Base-by-base conservation (phyloP, 2,113 vertebrate species). In the Canis aureus region DNA sequence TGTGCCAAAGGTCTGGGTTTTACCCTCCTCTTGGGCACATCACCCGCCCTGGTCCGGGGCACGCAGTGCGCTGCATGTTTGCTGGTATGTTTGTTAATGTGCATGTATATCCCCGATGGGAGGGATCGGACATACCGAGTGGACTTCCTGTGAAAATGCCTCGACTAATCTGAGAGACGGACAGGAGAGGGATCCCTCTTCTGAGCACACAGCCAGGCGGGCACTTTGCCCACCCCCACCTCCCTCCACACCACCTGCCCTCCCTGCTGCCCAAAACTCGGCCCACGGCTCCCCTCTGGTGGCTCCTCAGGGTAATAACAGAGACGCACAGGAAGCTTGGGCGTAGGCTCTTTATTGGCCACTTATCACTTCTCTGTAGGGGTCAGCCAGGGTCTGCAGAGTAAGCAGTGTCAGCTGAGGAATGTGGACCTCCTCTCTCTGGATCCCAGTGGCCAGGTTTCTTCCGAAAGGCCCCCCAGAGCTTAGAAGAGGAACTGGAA, bases 401-500 rank as follows among this genome's bases (percentile, higher is more conserved):
- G 3, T 1, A 59, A n/a, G 60, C 35, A 35, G 73, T 19, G 32
- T 27, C 35, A 64, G 51, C 59, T 27, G 11, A 17, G 74, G 38
- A 64, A 53, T 0, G 35, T 2, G 13, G 59, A 32, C 38, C 38
- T 53, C 32, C 66, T 55, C 57, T 93, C 81, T 5, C 8, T 23
- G 5, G 57, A 16, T 29, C 73, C 62, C 11, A 49, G 67, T 5
- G 35, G 62, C 17, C 5, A n/a, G 25, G 23, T 51, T 86, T 90
- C 82, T 81, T 67, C 74, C 69, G 73, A 92, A 69, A 84, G 89
- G 25, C 23, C 66, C 22, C 20, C 38, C 74, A 16, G 2, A 53
- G 55, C n/a, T 97, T 99, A 99, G 69, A 99, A 94, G 22, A 92
- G 84, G 94, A 99, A 98, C 97, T 99, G 99, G 51, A 99, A 99